These are phyloP conservation scores for Ammospiza nelsoni DNA, from an alignment of 2,113 vertebrate species.

Conservation along the genomic window DNA sequence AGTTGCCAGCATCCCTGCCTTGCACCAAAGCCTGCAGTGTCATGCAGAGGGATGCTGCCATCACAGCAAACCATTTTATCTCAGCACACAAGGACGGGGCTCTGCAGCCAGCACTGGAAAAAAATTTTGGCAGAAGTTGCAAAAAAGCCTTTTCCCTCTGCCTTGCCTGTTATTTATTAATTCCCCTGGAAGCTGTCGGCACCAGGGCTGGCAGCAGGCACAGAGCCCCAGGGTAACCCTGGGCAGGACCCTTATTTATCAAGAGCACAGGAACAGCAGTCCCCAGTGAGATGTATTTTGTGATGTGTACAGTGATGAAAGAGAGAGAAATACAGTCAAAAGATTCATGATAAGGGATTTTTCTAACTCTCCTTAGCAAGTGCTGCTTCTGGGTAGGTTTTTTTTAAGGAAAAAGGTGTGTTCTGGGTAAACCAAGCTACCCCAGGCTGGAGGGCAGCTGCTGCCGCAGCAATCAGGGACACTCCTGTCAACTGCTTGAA, in stretches of 20 bases:
- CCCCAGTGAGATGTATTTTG: not conserved
- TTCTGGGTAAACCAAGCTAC: not conserved
- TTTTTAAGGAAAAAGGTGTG: not conserved
- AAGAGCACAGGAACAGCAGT: not conserved
- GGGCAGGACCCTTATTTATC: constrained; percentile 20
- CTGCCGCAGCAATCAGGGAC: accelerated
- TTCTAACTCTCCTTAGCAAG: not conserved
- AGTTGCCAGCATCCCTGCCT: not conserved
- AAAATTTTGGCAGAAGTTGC: constrained; percentile 1
- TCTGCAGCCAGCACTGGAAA: not conserved
- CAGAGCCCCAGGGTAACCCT: not conserved
- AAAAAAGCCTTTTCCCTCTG: not conserved
- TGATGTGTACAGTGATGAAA: constrained; percentile 4
- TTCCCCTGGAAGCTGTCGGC: not conserved
- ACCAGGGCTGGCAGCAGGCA: not conserved
- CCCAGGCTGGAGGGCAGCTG: not conserved
- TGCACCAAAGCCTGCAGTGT: accelerated
- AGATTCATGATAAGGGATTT: not conserved
- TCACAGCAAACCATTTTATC: not conserved
- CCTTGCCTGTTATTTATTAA: constrained; percentile 10
- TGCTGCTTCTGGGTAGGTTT: not conserved
- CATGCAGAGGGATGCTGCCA: not conserved
- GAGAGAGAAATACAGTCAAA: not conserved
- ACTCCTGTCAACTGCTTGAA: not conserved
- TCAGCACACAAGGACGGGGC: not conserved